These are phyloP conservation scores for Hofmannophila pseudospretella DNA, from an alignment of 2,888 invertebrate genomes.

Conservation along the genomic window DNA sequence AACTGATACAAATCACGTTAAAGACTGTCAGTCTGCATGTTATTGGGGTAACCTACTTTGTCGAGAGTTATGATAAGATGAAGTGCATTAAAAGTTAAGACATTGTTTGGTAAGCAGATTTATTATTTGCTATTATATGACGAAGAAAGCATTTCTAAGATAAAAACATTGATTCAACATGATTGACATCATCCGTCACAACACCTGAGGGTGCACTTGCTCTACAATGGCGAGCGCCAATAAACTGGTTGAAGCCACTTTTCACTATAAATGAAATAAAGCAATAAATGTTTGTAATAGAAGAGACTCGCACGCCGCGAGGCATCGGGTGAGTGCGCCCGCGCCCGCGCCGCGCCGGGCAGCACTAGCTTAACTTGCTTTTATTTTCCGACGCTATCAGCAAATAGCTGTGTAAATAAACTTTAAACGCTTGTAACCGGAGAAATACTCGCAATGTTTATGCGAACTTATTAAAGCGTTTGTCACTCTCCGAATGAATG, in stretches of 20 bases:
- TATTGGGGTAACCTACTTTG: too few species aligned
- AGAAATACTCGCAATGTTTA: conserved; percentile 7
- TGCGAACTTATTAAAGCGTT: conserved; percentile 15
- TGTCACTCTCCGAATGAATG: conserved; percentile 29
- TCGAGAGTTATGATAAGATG: too few species aligned
- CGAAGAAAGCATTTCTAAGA: too few species aligned
- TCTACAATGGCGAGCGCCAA: conserved; percentile 26
- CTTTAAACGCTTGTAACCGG: conserved; percentile 8
- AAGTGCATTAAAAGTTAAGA: too few species aligned
- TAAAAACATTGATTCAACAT: too few species aligned
- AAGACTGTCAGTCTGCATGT: too few species aligned
- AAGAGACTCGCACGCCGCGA: conserved; percentile 34
- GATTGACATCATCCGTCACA: conserved; percentile 22
- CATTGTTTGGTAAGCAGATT: too few species aligned
- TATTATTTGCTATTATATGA: too few species aligned
- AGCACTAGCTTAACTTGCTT: conserved; percentile 23
- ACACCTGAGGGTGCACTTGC: conserved; percentile 26
- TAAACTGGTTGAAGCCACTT: conserved; percentile 41
- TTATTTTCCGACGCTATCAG: conserved; percentile 28
- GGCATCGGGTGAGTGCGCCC: conserved; percentile 26
- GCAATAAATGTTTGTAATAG: conserved; percentile 52
- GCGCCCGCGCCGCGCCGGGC: conserved; percentile 27
- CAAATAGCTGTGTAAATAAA: conserved; percentile 25
- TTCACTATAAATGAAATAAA: conserved; percentile 55
- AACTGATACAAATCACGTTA: too few species aligned